Evolutionary conservation across 2,113 vertebrate species (phyloP).

Genomic region (Sinocyclocheilus maitianheensis): DNA sequence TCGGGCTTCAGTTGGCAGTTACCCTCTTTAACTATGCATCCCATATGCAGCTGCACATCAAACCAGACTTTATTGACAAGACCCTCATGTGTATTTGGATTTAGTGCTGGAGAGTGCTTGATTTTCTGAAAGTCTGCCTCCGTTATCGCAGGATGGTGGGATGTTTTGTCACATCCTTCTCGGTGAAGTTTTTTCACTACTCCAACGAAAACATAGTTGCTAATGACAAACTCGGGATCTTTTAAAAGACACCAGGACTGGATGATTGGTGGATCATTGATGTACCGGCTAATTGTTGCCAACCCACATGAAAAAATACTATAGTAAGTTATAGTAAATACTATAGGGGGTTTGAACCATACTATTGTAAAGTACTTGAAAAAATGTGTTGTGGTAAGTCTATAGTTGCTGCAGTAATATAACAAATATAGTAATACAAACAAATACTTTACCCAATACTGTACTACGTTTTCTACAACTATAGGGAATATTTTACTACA

Average conservation of each 20-base stretch:
- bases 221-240: not conserved
- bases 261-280: constrained; percentile 29
- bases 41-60: constrained; percentile 21
- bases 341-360: too few relatives aligned
- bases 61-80: constrained; percentile 49
- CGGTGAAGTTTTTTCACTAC: constrained; percentile 19
- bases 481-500: too few relatives aligned
- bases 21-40: too few relatives aligned
- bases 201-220: constrained; percentile 23
- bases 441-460: too few relatives aligned
- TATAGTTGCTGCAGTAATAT: too few relatives aligned
- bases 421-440: too few relatives aligned
- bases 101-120: not conserved
- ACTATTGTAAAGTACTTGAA: too few relatives aligned
- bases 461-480: too few relatives aligned
- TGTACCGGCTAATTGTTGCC: constrained; percentile 15
- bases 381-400: too few relatives aligned
- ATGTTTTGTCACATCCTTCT: not conserved
- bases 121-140: constrained; percentile 35
- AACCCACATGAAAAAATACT: too few relatives aligned
- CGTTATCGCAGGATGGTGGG: constrained; percentile 12
- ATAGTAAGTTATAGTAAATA: too few relatives aligned
- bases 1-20: too few relatives aligned
- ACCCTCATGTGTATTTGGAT: constrained; percentile 6
- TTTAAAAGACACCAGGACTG: constrained; percentile 25